Evolutionary conservation across 1,140 invertebrate species (phyloP).

Genomic region (Trichoplusia ni): DNA sequence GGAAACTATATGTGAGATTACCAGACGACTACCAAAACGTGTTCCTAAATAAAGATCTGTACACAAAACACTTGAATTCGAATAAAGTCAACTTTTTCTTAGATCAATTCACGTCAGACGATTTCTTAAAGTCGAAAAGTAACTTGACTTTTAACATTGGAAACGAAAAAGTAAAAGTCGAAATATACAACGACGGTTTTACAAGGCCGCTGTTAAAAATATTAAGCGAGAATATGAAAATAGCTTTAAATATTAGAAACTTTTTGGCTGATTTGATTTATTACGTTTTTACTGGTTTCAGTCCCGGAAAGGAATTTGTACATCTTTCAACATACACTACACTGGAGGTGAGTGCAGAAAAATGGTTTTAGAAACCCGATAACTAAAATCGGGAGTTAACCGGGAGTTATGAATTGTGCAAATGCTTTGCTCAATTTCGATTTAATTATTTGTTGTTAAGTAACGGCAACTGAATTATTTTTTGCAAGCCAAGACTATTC

Average conservation of each 20-base stretch:
- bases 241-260: conserved; percentile 55
- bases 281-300: conserved; percentile 33
- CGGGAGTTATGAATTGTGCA: too few relatives aligned
- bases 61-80: conserved; percentile 36
- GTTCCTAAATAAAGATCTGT: conserved; percentile 40
- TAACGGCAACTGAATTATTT: too few relatives aligned
- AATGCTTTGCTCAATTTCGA: too few relatives aligned
- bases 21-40: conserved; percentile 48
- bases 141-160: conserved; percentile 46
- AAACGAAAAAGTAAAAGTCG: conserved; percentile 47
- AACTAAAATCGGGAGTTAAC: too few relatives aligned
- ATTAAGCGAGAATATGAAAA: conserved; percentile 44
- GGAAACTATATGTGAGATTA: conserved; percentile 54
- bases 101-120: conserved; percentile 48
- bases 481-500: too few relatives aligned
- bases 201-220: conserved; percentile 47
- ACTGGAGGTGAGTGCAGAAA: conserved; percentile 45
- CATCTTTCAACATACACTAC: conserved; percentile 44
- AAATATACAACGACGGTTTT: conserved; percentile 55
- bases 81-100: conserved; percentile 44
- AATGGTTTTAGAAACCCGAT: neutral
- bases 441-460: too few relatives aligned
- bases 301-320: conserved; percentile 35
- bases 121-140: conserved; percentile 56
- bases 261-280: conserved; percentile 56